Percentiles rank a stretch among this genome's conserved stretches.
Evolutionary conservation across 2,797 vertebrate genomes (phyloP).

Genomic region (Iguana delicatissima): DNA sequence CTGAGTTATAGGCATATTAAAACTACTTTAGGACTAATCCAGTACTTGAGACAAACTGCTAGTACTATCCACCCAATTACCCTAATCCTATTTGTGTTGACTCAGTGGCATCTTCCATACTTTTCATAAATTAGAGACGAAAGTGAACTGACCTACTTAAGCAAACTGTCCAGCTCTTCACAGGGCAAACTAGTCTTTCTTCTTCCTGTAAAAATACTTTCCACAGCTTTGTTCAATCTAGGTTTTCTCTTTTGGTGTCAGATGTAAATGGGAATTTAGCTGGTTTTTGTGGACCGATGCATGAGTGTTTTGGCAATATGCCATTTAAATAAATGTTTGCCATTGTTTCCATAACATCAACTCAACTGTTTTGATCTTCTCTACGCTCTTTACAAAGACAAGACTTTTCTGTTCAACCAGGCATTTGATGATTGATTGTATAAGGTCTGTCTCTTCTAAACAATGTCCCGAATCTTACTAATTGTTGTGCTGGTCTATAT

Average conservation of each 20-base stretch:
- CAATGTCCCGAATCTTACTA: too few species aligned
- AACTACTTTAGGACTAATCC: slow-evolving; percentile 21
- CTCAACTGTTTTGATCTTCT: slow-evolving; percentile 5
- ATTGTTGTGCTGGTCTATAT: neutral
- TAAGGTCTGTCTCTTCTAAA: too few species aligned
- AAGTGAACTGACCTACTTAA: slow-evolving; percentile 20
- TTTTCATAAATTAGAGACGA: neutral
- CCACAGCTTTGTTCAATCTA: slow-evolving; percentile 24
- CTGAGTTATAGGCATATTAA: neutral
- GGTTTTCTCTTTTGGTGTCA: slow-evolving; percentile 20
- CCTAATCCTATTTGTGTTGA: slow-evolving; percentile 27
- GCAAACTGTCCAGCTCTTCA: neutral
- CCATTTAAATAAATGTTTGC: slow-evolving; percentile 21
- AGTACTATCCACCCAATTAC: neutral
- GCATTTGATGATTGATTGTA: too few species aligned
- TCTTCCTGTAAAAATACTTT: neutral
- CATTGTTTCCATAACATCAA: neutral
- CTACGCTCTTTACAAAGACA: neutral
- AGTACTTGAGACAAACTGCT: accelerated
- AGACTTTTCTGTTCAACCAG: too few species aligned
- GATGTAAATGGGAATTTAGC: neutral
- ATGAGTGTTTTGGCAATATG: neutral
- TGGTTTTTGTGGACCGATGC: neutral
- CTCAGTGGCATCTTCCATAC: neutral
- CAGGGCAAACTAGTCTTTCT: accelerated